These are phyloP conservation scores for Numida meleagris DNA, from an alignment of 2,113 vertebrate species.

Conservation along the genomic window DNA sequence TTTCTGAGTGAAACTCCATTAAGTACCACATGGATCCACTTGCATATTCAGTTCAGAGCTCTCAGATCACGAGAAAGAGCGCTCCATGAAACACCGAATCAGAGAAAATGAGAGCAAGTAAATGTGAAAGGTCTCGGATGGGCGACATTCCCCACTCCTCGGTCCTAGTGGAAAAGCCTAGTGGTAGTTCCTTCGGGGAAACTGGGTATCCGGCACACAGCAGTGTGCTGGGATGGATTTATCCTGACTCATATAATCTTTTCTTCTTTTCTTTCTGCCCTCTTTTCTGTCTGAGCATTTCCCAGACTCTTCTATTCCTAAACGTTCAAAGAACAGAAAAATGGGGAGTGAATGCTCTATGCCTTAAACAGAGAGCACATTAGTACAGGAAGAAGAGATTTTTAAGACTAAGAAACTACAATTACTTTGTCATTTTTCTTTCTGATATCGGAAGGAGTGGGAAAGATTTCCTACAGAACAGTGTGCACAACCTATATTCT, in stretches of 20 bases:
- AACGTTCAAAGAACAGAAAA: neutral
- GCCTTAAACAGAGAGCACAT: neutral
- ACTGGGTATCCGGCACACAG: rapidly evolving
- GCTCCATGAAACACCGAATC: neutral
- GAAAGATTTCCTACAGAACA: neutral
- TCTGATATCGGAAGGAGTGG: neutral
- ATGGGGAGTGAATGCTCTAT: rapidly evolving
- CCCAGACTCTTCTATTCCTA: neutral
- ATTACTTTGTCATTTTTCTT: neutral
- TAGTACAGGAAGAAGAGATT: neutral
- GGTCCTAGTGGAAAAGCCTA: neutral
- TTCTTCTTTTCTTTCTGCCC: neutral
- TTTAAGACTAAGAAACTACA: neutral
- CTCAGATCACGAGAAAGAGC: neutral
- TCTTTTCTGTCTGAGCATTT: neutral
- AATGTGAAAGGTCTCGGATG: neutral
- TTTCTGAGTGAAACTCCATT: neutral
- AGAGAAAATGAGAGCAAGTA: neutral
- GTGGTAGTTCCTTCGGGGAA: neutral
- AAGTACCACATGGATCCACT: neutral
- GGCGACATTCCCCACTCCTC: neutral
- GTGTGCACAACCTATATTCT: neutral
- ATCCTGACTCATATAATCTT: neutral
- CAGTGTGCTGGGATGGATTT: neutral
- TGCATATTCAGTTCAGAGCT: neutral